phyloP scores from a whole-genome alignment of 1,140 invertebrate species.

The Drosophila jambulina region DNA sequence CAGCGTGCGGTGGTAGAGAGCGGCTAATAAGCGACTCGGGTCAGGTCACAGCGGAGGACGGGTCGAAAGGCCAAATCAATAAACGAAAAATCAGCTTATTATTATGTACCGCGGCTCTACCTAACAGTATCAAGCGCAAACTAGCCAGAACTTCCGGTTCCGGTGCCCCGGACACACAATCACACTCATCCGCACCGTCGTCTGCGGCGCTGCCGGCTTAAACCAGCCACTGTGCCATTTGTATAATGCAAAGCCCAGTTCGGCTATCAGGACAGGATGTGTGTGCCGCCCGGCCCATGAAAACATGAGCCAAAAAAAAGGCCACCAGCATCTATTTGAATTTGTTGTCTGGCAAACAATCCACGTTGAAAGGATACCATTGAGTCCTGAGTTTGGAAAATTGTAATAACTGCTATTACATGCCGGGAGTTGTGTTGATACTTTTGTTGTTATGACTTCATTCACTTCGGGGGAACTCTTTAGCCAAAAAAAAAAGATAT shows the following conservation, averaged over 20 bases:
- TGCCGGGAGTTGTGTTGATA: slow-evolving; percentile 54
- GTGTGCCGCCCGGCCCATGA: slow-evolving; percentile 25
- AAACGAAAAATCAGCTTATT: slow-evolving; percentile 79
- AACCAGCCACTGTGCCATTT: slow-evolving; percentile 66
- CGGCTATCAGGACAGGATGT: slow-evolving; percentile 74
- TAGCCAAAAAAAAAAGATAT: neutral
- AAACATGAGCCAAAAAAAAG: slow-evolving; percentile 44
- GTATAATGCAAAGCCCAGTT: slow-evolving; percentile 71
- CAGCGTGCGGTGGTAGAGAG: slow-evolving; percentile 15
- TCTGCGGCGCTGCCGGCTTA: slow-evolving; percentile 70
- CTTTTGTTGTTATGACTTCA: slow-evolving; percentile 46
- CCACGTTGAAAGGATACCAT: slow-evolving; percentile 44
- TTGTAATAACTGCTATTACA: slow-evolving; percentile 62
- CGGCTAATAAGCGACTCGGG: slow-evolving; percentile 66
- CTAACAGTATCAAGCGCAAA: slow-evolving; percentile 79
- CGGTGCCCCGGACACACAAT: slow-evolving; percentile 55
- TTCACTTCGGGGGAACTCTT: slow-evolving; percentile 1
- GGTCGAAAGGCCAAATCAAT: slow-evolving; percentile 63
- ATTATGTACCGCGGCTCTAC: slow-evolving; percentile 41
- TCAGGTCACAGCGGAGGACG: slow-evolving; percentile 29
- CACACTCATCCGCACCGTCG: slow-evolving; percentile 29
- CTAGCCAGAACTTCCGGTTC: slow-evolving; percentile 82
- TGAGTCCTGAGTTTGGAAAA: slow-evolving; percentile 52
- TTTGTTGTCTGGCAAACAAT: slow-evolving; percentile 50
- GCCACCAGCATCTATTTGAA: slow-evolving; percentile 54